A percentile compares a stretch with the other conserved stretches of the same genome.
These are phyloP conservation scores for Homalodisca vitripennis DNA, from an alignment of 1,140 invertebrate species.

Conservation along the genomic window DNA sequence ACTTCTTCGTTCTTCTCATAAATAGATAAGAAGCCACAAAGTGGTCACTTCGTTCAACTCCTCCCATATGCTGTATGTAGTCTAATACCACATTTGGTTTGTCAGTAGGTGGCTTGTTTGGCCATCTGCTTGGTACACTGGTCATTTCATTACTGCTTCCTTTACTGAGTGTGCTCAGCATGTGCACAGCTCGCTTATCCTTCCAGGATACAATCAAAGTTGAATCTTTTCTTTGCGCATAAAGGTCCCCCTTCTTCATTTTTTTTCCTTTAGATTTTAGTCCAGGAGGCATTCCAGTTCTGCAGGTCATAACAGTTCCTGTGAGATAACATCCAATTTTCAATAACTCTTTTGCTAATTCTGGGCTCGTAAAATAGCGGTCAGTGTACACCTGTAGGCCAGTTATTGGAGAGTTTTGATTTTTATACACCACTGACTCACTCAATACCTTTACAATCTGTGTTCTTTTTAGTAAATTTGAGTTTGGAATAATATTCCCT, in stretches of 20 bases:
- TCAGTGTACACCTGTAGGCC: neutral
- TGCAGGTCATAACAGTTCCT: neutral
- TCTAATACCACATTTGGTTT: neutral
- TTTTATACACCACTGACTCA: neutral
- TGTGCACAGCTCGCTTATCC: constrained; percentile 36
- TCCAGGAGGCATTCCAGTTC: neutral
- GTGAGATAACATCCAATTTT: neutral
- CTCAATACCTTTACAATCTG: neutral
- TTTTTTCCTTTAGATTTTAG: neutral
- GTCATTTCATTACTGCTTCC: constrained; percentile 24
- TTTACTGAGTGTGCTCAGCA: constrained; percentile 33
- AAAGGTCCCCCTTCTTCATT: neutral
- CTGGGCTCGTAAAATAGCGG: neutral
- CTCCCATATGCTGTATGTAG: neutral
- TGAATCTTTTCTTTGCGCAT: neutral
- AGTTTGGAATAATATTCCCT: neutral
- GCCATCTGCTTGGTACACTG: constrained; percentile 16
- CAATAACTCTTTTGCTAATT: neutral
- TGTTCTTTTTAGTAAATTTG: neutral
- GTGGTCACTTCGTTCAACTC: neutral
- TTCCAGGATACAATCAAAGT: constrained; percentile 31
- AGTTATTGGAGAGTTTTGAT: neutral
- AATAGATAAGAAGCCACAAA: neutral
- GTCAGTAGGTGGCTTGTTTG: neutral
- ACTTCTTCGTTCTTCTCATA: neutral